Evolutionary conservation across 2,113 vertebrate genomes (phyloP).

Genomic region (Onychostruthus taczanowskii): DNA sequence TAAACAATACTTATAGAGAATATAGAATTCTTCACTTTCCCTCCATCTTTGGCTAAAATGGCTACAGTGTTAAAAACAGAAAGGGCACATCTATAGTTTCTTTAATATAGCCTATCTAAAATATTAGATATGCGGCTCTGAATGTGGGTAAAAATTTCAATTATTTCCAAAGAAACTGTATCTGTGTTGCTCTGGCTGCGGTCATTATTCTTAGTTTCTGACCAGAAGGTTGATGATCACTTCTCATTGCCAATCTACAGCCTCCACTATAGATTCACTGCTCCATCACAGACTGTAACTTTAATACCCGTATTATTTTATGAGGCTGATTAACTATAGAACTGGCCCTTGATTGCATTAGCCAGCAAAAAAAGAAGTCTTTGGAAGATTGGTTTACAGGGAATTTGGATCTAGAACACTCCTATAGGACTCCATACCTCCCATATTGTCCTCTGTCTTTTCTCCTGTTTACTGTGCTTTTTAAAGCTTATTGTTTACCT

Average conservation of each 20-base stretch:
- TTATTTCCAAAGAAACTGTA: background rate
- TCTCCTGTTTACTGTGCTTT: background rate
- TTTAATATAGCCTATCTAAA: background rate
- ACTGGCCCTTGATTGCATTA: background rate
- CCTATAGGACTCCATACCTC: background rate
- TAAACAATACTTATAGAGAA: background rate
- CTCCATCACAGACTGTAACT: background rate
- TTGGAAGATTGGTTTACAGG: background rate
- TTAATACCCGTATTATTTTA: background rate
- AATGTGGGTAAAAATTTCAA: background rate
- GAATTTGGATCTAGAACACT: background rate
- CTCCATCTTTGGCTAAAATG: background rate
- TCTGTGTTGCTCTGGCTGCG: background rate
- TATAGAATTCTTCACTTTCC: background rate
- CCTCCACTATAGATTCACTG: background rate
- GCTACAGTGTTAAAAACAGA: background rate
- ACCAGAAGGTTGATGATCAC: background rate
- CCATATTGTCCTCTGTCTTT: background rate
- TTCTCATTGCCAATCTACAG: background rate
- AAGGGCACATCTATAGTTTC: background rate
- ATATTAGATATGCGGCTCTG: background rate
- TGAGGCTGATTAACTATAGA: background rate
- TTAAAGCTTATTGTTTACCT: constrained; percentile 23
- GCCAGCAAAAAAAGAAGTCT: background rate
- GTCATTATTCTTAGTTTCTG: background rate